Conservation (phyloP, 2,888 invertebrate species). For the Sinopyrophorus schimmeli region DNA sequence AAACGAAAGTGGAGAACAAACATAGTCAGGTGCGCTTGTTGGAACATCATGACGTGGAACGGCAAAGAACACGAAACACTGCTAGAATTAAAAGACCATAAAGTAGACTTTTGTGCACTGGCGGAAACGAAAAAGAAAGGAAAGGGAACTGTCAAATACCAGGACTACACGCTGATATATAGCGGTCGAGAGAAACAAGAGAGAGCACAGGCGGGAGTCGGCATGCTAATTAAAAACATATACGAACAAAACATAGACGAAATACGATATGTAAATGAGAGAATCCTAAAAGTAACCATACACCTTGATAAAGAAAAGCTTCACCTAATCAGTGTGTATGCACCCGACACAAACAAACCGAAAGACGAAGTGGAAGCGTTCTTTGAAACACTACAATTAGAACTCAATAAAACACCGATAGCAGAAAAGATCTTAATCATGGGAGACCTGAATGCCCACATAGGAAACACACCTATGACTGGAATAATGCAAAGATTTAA, state of each 20-base stretch:
- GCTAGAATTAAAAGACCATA: neutral
- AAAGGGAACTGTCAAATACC: too few relatives aligned
- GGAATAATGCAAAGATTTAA: constrained; percentile 4
- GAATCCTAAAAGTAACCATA: too few relatives aligned
- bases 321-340: neutral
- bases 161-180: constrained; percentile 1
- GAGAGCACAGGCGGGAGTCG: neutral
- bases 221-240: neutral
- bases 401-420: constrained; percentile 12
- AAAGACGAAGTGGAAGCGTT: neutral
- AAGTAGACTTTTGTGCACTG: neutral
- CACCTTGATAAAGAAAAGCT: too few relatives aligned
- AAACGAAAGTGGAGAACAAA: neutral
- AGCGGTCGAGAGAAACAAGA: neutral
- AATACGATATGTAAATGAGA: too few relatives aligned
- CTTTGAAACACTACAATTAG: neutral
- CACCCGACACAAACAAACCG: neutral
- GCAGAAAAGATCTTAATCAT: neutral
- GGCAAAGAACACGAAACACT: neutral
- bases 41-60: neutral
- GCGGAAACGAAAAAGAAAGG: too few relatives aligned
- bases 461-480: neutral
- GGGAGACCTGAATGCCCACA: constrained; percentile 3
- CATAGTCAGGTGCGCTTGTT: neutral
- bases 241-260: constrained; percentile 2